Percentiles rank a stretch among this genome's conserved stretches.
Conservation (phyloP, 2,797 vertebrate genomes). For the Argyrosomus regius region DNA sequence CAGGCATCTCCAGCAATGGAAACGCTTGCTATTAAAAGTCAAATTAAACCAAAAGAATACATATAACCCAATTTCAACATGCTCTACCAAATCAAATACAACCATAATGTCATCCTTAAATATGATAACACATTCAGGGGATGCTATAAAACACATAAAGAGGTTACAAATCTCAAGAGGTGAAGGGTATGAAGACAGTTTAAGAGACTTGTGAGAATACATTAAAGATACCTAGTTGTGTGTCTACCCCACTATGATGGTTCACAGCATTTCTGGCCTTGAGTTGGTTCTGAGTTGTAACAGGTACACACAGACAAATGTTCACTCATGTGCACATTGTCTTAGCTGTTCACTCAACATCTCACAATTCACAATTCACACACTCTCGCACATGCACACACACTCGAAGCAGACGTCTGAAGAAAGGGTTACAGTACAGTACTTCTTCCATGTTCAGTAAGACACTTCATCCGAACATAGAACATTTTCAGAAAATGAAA, state of each 20-base stretch:
- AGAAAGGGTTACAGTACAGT: conserved; percentile 1
- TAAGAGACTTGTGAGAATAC: conserved; percentile 45
- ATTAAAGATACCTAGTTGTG: conserved; percentile 30
- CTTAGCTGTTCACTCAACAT: no score
- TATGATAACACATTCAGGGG: not conserved
- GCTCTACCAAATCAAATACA: not conserved
- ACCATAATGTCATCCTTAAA: conserved; percentile 1
- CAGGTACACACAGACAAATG: conserved; percentile 3
- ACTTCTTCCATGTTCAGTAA: conserved; percentile 24
- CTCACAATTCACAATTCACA: not conserved
- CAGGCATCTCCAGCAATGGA: conserved; percentile 13
- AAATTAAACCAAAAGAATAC: conserved; percentile 1
- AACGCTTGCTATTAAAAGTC: not conserved
- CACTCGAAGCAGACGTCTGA: conserved; percentile 5
- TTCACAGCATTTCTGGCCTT: conserved; percentile 67
- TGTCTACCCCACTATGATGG: conserved; percentile 30
- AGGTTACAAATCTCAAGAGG: not conserved
- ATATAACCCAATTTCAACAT: not conserved
- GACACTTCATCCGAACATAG: conserved; percentile 38
- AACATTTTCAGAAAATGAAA: conserved; percentile 9
- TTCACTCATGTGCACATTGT: no score
- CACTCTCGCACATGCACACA: conserved; percentile 14
- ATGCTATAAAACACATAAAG: conserved; percentile 3
- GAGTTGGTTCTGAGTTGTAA: conserved; percentile 60
- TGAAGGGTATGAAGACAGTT: conserved; percentile 14